phyloP scores from a whole-genome alignment of 2,888 invertebrate genomes.

The Drosophila austrosaltans region DNA sequence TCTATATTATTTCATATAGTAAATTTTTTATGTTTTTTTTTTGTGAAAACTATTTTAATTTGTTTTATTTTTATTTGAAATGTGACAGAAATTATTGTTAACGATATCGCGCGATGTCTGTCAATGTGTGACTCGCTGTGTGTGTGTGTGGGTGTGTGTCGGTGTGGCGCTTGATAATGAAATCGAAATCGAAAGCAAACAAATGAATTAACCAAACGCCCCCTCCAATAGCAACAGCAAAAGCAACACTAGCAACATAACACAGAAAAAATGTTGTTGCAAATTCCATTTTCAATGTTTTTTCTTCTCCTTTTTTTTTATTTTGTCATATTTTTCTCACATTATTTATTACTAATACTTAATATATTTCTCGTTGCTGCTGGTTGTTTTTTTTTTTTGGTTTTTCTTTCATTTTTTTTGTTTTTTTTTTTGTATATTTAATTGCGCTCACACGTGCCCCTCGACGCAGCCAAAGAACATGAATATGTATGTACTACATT shows the following conservation, averaged over 20 bases:
- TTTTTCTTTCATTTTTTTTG: constrained; percentile 30
- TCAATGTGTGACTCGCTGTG: constrained; percentile 19
- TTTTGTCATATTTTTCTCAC: constrained; percentile 45
- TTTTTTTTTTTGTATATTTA: constrained; percentile 50
- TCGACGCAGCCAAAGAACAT: constrained; percentile 25
- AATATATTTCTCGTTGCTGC: constrained; percentile 52
- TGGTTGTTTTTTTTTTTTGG: constrained; percentile 24
- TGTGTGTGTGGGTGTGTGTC: constrained; percentile 13
- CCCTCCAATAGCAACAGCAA: neutral
- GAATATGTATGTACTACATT: constrained; percentile 25
- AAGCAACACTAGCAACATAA: neutral
- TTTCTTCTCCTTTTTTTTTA: constrained; percentile 15
- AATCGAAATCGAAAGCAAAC: constrained; percentile 57
- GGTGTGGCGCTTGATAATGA: constrained; percentile 42
- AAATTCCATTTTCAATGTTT: constrained; percentile 39
- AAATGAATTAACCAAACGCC: constrained; percentile 65
- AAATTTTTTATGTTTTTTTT: constrained; percentile 21
- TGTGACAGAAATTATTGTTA: constrained; percentile 74
- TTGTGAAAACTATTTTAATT: constrained; percentile 70
- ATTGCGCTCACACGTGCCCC: constrained; percentile 73
- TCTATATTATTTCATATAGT: constrained; percentile 66
- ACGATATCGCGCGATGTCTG: constrained; percentile 61
- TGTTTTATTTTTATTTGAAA: constrained; percentile 66
- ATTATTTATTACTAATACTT: constrained; percentile 75
- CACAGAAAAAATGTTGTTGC: constrained; percentile 10